These are phyloP conservation scores for Polymixis lichenea DNA, from an alignment of 2,888 invertebrate genomes.

Conservation along the genomic window DNA sequence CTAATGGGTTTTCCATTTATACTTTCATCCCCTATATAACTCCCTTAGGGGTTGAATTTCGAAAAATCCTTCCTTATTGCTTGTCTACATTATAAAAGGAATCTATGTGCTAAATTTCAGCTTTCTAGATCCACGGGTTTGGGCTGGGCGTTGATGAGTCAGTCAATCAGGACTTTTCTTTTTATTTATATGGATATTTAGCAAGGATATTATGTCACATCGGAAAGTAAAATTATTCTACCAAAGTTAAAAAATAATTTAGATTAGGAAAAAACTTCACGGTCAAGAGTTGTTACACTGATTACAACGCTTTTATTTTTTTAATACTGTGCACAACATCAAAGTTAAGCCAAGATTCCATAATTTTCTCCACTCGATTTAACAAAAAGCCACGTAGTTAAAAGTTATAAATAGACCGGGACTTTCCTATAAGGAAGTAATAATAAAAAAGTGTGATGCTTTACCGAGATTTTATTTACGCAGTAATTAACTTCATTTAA, in stretches of 20 bases:
- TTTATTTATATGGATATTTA: no score
- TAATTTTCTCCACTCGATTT: slow-evolving; percentile 54
- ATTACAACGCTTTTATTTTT: slow-evolving; percentile 37
- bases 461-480: slow-evolving; percentile 46
- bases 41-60: no score
- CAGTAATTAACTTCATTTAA: slow-evolving; percentile 63
- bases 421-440: slow-evolving; percentile 36
- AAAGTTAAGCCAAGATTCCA: slow-evolving; percentile 42
- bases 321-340: slow-evolving; percentile 33
- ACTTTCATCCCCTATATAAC: no score
- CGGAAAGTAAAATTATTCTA: not conserved
- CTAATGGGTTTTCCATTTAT: no score
- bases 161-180: no score
- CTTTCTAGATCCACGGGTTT: no score
- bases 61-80: no score
- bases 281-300: not conserved
- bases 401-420: slow-evolving; percentile 37
- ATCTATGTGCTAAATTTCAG: no score
- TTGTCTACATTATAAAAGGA: no score
- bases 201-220: not conserved
- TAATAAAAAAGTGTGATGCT: slow-evolving; percentile 48
- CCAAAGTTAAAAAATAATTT: not conserved
- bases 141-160: no score
- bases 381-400: slow-evolving; percentile 44
- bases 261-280: not conserved